Percentiles rank a stretch among this genome's conserved stretches.
Conservation (phyloP, 2,113 vertebrate genomes). For the Pomatostomus ruficeps region DNA sequence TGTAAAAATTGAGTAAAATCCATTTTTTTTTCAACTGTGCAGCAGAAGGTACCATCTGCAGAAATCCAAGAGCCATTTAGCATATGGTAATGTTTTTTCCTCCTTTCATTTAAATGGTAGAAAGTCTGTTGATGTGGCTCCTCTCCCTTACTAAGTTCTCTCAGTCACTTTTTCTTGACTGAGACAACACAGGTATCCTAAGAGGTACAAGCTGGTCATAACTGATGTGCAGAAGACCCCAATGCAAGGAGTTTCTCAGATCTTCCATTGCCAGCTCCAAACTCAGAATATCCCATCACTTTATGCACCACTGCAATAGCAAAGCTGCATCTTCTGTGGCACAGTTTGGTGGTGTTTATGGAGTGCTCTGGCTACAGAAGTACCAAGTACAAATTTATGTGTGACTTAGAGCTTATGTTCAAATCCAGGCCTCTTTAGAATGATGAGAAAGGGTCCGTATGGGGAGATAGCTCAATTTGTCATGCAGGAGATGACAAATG, state of each 20-base stretch:
- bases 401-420: not conserved
- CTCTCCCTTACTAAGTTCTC: not conserved
- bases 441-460: not conserved
- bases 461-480: not conserved
- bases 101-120: not conserved
- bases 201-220: not conserved
- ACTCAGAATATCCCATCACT: no score
- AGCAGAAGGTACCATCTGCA: slow-evolving; percentile 31
- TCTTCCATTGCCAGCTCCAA: not conserved
- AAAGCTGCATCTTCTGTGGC: not conserved
- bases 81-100: slow-evolving; percentile 1
- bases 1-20: not conserved
- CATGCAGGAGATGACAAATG: not conserved
- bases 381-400: not conserved
- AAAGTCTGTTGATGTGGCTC: not conserved
- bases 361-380: not conserved
- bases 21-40: not conserved
- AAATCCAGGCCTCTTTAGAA: not conserved
- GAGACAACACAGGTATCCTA: not conserved
- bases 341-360: not conserved
- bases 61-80: not conserved
- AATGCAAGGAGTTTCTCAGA: not conserved
- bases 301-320: not conserved
- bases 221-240: not conserved
- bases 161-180: not conserved